Conservation (phyloP, 2,888 invertebrate genomes). For the Allophyes oxyacanthae region DNA sequence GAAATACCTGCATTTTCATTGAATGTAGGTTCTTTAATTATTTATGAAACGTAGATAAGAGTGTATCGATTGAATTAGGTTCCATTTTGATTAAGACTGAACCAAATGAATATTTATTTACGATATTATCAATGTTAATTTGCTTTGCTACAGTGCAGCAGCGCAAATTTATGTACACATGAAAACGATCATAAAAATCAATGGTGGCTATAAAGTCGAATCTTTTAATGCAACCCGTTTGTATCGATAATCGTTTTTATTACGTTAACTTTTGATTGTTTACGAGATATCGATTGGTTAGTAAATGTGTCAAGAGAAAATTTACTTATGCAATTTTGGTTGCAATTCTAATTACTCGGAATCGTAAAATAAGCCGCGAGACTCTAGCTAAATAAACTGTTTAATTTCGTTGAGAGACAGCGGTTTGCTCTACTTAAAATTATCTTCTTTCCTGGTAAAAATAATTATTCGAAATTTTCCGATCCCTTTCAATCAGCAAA, state of each 20-base stretch:
- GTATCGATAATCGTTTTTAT: slow-evolving; percentile 55
- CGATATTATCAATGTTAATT: slow-evolving; percentile 47
- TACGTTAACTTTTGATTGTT: slow-evolving; percentile 51
- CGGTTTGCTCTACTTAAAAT: no score
- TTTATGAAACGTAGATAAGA: slow-evolving; percentile 10
- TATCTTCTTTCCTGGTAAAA: neutral
- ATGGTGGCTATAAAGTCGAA: slow-evolving; percentile 58
- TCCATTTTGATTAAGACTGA: slow-evolving; percentile 20
- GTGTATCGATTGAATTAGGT: slow-evolving; percentile 15
- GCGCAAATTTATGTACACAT: slow-evolving; percentile 58
- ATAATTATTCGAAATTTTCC: neutral
- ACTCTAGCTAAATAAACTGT: no score
- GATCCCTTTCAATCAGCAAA: slow-evolving; percentile 37
- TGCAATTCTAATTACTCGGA: no score
- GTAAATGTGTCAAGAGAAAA: slow-evolving; percentile 6
- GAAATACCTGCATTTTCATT: no score
- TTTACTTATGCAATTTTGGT: neutral
- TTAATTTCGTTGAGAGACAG: no score
- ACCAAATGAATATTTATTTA: slow-evolving; percentile 37
- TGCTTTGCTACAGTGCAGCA: slow-evolving; percentile 54
- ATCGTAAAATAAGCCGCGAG: no score
- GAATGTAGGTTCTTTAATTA: no score
- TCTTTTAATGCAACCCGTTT: slow-evolving; percentile 54
- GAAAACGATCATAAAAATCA: slow-evolving; percentile 61
- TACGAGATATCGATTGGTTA: slow-evolving; percentile 16